These are phyloP conservation scores for Teleogryllus occipitalis DNA, from an alignment of 1,140 invertebrate species.

Conservation along the genomic window DNA sequence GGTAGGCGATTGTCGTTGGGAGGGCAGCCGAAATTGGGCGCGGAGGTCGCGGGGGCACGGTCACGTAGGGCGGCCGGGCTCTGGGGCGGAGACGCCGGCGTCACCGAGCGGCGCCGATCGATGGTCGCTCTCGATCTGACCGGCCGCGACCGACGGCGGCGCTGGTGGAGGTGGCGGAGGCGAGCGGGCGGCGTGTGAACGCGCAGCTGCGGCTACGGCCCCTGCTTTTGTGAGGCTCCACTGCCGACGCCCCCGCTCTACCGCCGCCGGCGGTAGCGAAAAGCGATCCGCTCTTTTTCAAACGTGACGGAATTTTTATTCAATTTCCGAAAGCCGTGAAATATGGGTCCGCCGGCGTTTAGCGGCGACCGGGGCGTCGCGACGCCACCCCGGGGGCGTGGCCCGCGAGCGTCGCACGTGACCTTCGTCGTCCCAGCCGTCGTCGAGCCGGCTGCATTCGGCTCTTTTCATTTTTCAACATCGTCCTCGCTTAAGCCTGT, in stretches of 20 bases:
- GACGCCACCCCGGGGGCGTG: background rate
- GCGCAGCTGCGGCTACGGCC: background rate
- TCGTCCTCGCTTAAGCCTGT: no score
- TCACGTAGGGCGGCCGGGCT: background rate
- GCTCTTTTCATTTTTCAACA: no score
- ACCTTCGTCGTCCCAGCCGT: no score
- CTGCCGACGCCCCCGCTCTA: background rate
- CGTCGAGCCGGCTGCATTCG: no score
- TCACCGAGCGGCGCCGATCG: background rate
- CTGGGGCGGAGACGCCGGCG: background rate
- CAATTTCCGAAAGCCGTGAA: background rate
- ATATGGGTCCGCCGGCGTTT: background rate
- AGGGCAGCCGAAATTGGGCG: background rate
- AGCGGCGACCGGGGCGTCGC: background rate
- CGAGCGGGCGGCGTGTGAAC: background rate
- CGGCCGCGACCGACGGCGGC: no score
- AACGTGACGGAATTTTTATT: slow-evolving; percentile 5
- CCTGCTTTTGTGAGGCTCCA: background rate
- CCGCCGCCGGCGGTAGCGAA: background rate
- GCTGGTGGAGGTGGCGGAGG: no score
- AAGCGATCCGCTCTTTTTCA: slow-evolving; percentile 3
- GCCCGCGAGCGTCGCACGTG: no score
- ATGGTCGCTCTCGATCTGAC: background rate
- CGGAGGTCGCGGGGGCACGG: no score
- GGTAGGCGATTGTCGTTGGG: background rate